These are phyloP conservation scores for Oscheius sp. DNA, from an alignment of 1,140 invertebrate genomes.

Conservation along the genomic window DNA sequence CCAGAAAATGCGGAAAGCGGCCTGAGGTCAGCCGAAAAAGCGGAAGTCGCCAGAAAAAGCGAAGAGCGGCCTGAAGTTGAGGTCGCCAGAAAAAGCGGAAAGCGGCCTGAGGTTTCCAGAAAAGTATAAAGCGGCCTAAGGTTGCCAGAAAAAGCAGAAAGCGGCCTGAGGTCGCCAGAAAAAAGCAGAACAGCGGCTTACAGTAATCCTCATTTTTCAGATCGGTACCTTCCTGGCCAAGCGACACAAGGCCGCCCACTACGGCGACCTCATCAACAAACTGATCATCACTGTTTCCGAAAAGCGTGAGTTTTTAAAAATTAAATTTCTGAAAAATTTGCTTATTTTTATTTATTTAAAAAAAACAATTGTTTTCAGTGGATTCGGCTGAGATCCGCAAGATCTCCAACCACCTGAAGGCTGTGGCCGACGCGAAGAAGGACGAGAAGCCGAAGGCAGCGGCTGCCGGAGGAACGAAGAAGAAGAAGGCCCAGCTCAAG, in stretches of 20 bases:
- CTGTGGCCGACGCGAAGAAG: slow-evolving; percentile 27
- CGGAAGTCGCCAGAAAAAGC: too few relatives aligned
- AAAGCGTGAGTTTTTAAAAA: slow-evolving; percentile 14
- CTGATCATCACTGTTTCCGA: slow-evolving; percentile 9
- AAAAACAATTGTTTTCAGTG: slow-evolving; percentile 18
- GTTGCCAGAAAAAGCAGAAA: too few relatives aligned
- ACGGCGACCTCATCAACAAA: slow-evolving; percentile 30
- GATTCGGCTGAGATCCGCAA: slow-evolving; percentile 30
- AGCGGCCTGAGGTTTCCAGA: too few relatives aligned
- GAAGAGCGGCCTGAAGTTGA: too few relatives aligned
- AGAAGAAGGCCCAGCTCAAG: slow-evolving; percentile 21
- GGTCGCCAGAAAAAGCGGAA: too few relatives aligned
- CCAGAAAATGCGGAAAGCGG: too few relatives aligned
- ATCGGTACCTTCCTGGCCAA: slow-evolving; percentile 26
- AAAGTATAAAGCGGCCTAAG: too few relatives aligned
- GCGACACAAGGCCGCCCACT: slow-evolving; percentile 22
- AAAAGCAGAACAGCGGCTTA: too few relatives aligned
- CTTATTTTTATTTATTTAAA: background rate
- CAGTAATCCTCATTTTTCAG: slow-evolving; percentile 1
- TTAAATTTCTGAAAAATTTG: background rate
- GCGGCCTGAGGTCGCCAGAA: too few relatives aligned
- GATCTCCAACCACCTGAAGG: slow-evolving; percentile 29
- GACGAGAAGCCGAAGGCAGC: slow-evolving; percentile 24
- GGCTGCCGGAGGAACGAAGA: background rate
- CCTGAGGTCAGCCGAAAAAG: too few relatives aligned